phyloP scores from a whole-genome alignment of 1,140 invertebrate species.

The Cydia splendana region DNA sequence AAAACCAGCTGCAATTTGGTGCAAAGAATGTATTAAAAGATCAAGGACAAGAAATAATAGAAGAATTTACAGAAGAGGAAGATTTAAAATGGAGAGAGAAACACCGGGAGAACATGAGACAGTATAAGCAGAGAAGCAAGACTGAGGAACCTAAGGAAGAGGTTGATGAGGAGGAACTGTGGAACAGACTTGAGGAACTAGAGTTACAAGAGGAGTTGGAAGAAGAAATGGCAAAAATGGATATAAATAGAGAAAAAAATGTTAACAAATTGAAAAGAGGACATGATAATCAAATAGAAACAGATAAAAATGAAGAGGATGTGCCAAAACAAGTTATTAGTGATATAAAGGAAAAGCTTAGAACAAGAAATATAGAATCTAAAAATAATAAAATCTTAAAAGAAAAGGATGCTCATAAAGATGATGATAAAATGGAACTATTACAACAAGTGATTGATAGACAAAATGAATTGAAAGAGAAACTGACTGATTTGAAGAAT shows the following conservation, averaged over 20 bases:
- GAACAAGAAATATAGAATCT: conserved; percentile 32
- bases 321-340: neutral
- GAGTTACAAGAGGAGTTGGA: conserved; percentile 78
- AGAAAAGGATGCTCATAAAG: conserved; percentile 28
- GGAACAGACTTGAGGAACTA: conserved; percentile 73
- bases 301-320: neutral
- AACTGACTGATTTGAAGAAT: conserved; percentile 72
- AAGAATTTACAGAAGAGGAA: conserved; percentile 81
- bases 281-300: neutral
- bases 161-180: conserved; percentile 68
- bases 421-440: conserved; percentile 52
- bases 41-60: conserved; percentile 80
- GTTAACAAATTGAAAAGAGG: conserved; percentile 34
- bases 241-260: conserved; percentile 23
- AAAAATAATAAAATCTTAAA: conserved; percentile 35
- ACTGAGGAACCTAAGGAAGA: conserved; percentile 44
- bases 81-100: conserved; percentile 80
- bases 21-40: conserved; percentile 66
- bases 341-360: neutral
- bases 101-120: conserved; percentile 65
- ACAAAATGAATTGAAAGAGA: conserved; percentile 77
- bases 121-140: conserved; percentile 58
- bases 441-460: conserved; percentile 77
- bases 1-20: conserved; percentile 75
- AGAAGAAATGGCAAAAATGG: conserved; percentile 52